Evolutionary conservation across 2,888 invertebrate species (phyloP), one percentile per base, ranked within the genome.

Genomic region (Drosophila cracens): DNA sequence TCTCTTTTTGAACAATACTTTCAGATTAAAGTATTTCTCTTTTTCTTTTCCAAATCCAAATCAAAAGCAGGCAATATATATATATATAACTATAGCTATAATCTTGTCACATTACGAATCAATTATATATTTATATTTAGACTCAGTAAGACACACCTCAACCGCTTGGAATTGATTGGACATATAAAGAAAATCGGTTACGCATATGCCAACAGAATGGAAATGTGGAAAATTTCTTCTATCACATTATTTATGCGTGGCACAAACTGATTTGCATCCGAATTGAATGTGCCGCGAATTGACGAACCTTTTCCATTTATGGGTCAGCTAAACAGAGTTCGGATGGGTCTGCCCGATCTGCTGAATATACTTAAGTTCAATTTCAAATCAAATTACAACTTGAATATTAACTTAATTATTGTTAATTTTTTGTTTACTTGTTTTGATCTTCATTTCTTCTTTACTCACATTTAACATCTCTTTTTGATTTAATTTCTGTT

Each of bases 211-310:
- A 53, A 38, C n/a, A n/a, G 27, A 43, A 7, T 21, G 13, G 0
- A 21, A 49, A 51, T 27, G n/a, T 4, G 49, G 7, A 29, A 36
- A 38, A 46, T n/a, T 29, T 25, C 40, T 43, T 59, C 33, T 13
- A 31, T 31, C 33, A n/a, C 38, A 49, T 52, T 52, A 52, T 36
- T 48, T 33, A 52, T 70, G 70, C 57, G 13, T 7, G 21, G 56
- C 51, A 59, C 31, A 52, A 57, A 21, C 34, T 80, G 74, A 87
- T 84, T 87, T 84, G 74, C 85, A 82, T 83, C 64, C 74, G 86
- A 85, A 83, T 82, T 71, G 72, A 65, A 67, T 53, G 34, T 51
- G 67, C 70, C 54, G 54, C 68, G 67, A 78, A 66, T 76, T 71
- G 79, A 81, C 68, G 74, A 74, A 40, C 59, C 64, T 60, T 48